Evolutionary conservation across 2,797 vertebrate species (phyloP).

Genomic region (Cyprinodon diabolis): DNA sequence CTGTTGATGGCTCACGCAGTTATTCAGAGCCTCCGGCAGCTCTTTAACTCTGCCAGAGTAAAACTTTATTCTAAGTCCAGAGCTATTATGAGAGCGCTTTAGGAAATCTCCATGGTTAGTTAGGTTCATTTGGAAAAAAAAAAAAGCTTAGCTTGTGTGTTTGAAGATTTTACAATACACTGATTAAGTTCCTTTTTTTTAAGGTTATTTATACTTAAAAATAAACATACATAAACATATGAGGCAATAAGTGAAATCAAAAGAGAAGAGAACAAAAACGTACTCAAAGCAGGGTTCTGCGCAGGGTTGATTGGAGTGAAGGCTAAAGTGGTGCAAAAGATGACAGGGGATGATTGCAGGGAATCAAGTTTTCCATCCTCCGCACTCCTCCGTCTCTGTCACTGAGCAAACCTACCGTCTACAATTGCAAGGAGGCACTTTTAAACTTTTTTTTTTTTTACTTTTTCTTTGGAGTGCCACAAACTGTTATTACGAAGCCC

Average conservation of each 20-base stretch:
- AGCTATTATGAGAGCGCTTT: constrained; percentile 45
- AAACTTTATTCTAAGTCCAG: constrained; percentile 51
- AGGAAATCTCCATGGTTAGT: constrained; percentile 57
- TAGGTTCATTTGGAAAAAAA: constrained; percentile 36
- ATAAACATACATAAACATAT: constrained; percentile 55
- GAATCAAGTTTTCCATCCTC: constrained; percentile 69
- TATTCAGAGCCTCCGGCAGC: constrained; percentile 60
- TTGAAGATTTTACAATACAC: constrained; percentile 13
- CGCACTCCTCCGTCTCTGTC: constrained; percentile 39
- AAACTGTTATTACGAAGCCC: constrained; percentile 67
- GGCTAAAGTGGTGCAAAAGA: constrained; percentile 63
- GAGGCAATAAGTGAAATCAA: constrained; percentile 71
- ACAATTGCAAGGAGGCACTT: constrained; percentile 38
- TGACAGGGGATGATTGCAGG: constrained; percentile 69
- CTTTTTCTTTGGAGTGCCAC: constrained; percentile 45
- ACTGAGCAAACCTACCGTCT: constrained; percentile 55
- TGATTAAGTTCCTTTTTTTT: constrained; percentile 40
- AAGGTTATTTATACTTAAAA: constrained; percentile 33
- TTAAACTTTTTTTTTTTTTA: constrained; percentile 40
- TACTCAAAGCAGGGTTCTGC: constrained; percentile 52
- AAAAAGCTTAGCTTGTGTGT: constrained; percentile 40
- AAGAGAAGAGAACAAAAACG: constrained; percentile 45
- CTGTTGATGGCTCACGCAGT: constrained; percentile 64
- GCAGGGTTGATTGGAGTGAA: constrained; percentile 55
- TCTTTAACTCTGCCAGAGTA: constrained; percentile 46